phyloP scores from a whole-genome alignment of 2,113 vertebrate species.

The Misgurnus mizolepis region DNA sequence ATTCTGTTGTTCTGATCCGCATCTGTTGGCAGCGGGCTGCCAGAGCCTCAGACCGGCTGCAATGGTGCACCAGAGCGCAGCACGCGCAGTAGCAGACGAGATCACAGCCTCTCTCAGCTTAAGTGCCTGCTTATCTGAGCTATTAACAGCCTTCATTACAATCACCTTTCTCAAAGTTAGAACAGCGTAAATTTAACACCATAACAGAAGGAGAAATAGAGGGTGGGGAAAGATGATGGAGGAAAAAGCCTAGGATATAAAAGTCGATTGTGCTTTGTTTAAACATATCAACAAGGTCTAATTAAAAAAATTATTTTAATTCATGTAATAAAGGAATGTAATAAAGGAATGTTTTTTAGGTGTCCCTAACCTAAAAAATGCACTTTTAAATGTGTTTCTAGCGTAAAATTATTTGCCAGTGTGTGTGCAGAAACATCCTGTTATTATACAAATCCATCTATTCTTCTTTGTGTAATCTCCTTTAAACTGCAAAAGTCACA shows the following conservation, averaged over 20 bases:
- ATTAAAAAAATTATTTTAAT: background rate
- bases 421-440: too few relatives aligned
- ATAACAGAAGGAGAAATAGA: background rate
- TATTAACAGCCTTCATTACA: conserved; percentile 42
- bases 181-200: conserved; percentile 15
- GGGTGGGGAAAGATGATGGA: background rate
- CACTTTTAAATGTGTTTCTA: too few relatives aligned
- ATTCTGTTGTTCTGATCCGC: background rate
- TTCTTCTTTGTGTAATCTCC: too few relatives aligned
- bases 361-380: background rate
- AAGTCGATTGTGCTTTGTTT: conserved; percentile 9
- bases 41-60: conserved; percentile 7
- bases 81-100: conserved; percentile 3
- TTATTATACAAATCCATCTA: too few relatives aligned
- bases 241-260: conserved; percentile 1
- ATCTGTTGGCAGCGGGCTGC: conserved; percentile 17
- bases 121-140: conserved; percentile 32
- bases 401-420: too few relatives aligned
- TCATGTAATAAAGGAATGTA: background rate
- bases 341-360: background rate
- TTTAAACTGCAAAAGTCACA: too few relatives aligned
- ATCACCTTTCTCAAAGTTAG: background rate
- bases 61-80: background rate
- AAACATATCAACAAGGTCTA: background rate
- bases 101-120: conserved; percentile 26